Conservation (phyloP, 2,113 vertebrate species). For the Riparia riparia region DNA sequence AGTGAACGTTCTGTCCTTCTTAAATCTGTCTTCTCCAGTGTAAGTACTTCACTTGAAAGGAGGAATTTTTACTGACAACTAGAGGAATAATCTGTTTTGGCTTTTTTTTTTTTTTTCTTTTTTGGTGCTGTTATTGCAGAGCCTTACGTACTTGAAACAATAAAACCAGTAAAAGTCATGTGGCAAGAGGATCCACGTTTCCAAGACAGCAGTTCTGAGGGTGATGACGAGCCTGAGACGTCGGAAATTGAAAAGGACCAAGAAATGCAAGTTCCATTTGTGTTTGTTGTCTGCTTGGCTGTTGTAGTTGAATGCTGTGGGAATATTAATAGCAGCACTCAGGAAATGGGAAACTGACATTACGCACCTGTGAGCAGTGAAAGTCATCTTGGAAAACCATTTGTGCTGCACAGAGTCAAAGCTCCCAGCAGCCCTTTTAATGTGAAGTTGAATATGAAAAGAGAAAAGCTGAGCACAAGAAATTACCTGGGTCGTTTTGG, state of each 20-base stretch:
- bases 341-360: background rate
- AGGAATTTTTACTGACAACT: background rate
- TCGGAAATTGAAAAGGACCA: background rate
- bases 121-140: conserved; percentile 51
- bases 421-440: background rate
- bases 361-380: background rate
- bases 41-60: background rate
- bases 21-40: background rate
- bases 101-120: background rate
- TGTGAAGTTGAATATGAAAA: background rate
- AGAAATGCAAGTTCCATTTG: conserved; percentile 69
- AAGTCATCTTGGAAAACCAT: background rate
- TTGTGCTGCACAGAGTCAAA: background rate
- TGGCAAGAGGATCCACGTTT: conserved; percentile 87
- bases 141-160: conserved; percentile 76
- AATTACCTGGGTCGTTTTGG: background rate
- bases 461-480: background rate
- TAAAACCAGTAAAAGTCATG: conserved; percentile 76
- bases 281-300: background rate
- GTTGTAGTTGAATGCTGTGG: background rate
- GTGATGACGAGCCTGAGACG: conserved; percentile 71
- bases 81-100: background rate
- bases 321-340: background rate
- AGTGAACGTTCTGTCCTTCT: background rate
- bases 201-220: conserved; percentile 91